Conservation (phyloP, 2,888 invertebrate genomes). For the Neoaliturus tenellus region DNA sequence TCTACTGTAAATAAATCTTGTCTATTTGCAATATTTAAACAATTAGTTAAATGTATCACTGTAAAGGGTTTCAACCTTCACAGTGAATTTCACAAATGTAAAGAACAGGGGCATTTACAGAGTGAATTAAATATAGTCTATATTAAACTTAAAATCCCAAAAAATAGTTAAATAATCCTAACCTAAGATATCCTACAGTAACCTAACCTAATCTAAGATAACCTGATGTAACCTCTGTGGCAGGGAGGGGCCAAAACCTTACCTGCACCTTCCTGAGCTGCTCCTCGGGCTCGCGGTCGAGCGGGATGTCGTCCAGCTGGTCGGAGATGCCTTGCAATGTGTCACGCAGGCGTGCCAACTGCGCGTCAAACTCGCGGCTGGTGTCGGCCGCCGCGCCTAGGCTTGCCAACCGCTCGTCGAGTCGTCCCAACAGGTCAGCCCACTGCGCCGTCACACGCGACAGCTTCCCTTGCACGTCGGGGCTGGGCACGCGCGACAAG, state of each 20-base stretch:
- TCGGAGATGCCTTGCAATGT: slow-evolving; percentile 93
- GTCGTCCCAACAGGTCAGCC: slow-evolving; percentile 77
- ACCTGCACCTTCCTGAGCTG: slow-evolving; percentile 90
- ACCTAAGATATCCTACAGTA: neutral
- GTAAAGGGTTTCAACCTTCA: no score
- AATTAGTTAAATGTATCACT: no score
- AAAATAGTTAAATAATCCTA: no score
- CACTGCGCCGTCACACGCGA: slow-evolving; percentile 79
- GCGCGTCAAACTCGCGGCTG: slow-evolving; percentile 94
- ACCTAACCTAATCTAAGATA: no score
- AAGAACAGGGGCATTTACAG: no score
- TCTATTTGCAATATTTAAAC: no score
- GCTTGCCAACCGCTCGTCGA: slow-evolving; percentile 92
- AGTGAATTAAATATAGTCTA: no score
- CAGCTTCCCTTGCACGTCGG: slow-evolving; percentile 82
- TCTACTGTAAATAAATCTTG: no score
- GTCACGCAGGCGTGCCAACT: slow-evolving; percentile 87
- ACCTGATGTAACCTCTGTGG: no score
- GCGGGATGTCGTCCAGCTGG: slow-evolving; percentile 87
- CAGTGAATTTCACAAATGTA: no score
- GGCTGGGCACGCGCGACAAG: slow-evolving; percentile 75
- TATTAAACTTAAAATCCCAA: no score
- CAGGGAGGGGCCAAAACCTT: slow-evolving; percentile 46
- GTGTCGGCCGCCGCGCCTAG: slow-evolving; percentile 95
- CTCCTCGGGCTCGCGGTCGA: slow-evolving; percentile 90